Evolutionary conservation across 2,113 vertebrate species (phyloP).

Genomic region (Odontophorus gujanensis): DNA sequence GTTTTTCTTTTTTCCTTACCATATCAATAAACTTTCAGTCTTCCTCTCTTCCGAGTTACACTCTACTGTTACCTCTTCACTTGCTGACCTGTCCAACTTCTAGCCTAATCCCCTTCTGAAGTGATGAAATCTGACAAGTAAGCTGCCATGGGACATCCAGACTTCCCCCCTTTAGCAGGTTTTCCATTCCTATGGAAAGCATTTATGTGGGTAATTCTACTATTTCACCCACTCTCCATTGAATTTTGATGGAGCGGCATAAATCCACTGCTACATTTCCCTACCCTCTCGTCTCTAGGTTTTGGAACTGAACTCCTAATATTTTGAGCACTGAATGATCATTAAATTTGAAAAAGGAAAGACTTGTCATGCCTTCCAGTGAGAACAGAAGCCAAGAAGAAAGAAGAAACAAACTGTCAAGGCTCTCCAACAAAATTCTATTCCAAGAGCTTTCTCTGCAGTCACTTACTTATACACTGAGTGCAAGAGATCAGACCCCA

Average conservation of each 20-base stretch:
- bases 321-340: background rate
- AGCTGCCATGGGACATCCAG: background rate
- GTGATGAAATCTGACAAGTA: background rate
- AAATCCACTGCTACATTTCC: background rate
- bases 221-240: background rate
- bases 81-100: background rate
- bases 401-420: background rate
- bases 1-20: background rate
- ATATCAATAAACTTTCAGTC: background rate
- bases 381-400: background rate
- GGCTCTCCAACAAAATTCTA: background rate
- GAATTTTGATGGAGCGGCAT: background rate
- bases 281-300: background rate
- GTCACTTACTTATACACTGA: too few relatives aligned
- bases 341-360: background rate
- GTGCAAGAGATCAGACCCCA: too few relatives aligned
- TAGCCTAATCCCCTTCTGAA: background rate
- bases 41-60: background rate
- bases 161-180: background rate
- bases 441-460: background rate
- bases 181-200: background rate
- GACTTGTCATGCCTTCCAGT: background rate
- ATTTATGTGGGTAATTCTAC: background rate
- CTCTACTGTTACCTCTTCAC: background rate
- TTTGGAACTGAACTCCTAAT: background rate